These are phyloP conservation scores for Ceratotherium simum DNA, from an alignment of 2,113 vertebrate genomes.

Conservation along the genomic window DNA sequence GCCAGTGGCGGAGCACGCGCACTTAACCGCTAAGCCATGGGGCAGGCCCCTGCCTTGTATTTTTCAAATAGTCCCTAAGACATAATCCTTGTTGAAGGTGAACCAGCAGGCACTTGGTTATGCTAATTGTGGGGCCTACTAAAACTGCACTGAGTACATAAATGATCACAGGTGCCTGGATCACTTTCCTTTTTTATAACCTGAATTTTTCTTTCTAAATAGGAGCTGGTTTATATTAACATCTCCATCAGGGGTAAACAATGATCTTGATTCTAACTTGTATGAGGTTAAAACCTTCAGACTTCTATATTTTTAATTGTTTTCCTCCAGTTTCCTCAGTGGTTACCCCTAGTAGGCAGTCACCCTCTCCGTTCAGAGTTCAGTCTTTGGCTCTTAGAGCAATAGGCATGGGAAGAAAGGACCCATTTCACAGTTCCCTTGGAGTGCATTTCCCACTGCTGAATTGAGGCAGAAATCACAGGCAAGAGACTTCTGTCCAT, in stretches of 20 bases:
- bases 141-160: background rate
- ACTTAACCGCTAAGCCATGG: too few species aligned
- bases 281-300: background rate
- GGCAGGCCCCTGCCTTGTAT: background rate
- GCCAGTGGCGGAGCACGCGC: too few species aligned
- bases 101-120: background rate
- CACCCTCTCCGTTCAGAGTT: background rate
- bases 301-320: background rate
- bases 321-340: background rate
- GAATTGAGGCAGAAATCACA: background rate
- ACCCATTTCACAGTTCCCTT: background rate
- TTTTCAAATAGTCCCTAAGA: constrained; percentile 45
- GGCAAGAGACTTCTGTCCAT: background rate
- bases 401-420: background rate
- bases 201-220: constrained; percentile 8
- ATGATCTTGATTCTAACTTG: background rate
- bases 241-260: background rate
- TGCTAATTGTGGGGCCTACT: background rate
- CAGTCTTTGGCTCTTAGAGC: background rate
- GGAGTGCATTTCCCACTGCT: background rate
- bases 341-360: background rate
- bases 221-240: background rate
- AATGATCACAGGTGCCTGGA: background rate
- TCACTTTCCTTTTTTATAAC: background rate
- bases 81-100: background rate